These are phyloP conservation scores for Coelopa pilipes DNA, from an alignment of 2,888 invertebrate species.

Conservation along the genomic window DNA sequence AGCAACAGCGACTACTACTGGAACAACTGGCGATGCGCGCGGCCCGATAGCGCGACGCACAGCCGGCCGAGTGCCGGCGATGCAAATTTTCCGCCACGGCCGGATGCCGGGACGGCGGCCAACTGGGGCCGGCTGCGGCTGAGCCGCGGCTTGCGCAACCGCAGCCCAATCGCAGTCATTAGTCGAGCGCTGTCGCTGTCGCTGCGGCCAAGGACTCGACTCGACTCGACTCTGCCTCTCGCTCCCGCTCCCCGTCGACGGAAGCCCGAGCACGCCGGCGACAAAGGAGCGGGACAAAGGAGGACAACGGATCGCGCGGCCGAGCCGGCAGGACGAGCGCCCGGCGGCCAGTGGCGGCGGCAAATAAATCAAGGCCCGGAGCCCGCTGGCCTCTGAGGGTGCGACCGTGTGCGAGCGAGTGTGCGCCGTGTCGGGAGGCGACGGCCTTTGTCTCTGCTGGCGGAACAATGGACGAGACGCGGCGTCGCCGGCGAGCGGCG, in stretches of 20 bases:
- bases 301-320: neutral
- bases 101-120: too few relatives aligned
- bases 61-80: too few relatives aligned
- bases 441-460: conserved; percentile 37
- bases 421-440: neutral
- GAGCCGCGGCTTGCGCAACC: neutral
- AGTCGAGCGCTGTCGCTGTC: neutral
- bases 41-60: too few relatives aligned
- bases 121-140: too few relatives aligned
- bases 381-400: neutral
- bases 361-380: conserved; percentile 20
- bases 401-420: conserved; percentile 15
- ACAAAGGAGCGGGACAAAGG: neutral
- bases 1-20: conserved; percentile 32
- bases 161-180: neutral
- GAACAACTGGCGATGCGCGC: neutral
- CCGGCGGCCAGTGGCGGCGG: neutral
- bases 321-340: neutral
- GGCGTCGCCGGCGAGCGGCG: conserved; percentile 44
- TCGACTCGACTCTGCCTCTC: neutral
- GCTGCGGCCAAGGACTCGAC: neutral
- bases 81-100: too few relatives aligned
- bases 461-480: conserved; percentile 45
- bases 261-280: too few relatives aligned
- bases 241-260: neutral